Evolutionary conservation across 2,888 invertebrate genomes (phyloP).

Genomic region (Spodoptera picta): DNA sequence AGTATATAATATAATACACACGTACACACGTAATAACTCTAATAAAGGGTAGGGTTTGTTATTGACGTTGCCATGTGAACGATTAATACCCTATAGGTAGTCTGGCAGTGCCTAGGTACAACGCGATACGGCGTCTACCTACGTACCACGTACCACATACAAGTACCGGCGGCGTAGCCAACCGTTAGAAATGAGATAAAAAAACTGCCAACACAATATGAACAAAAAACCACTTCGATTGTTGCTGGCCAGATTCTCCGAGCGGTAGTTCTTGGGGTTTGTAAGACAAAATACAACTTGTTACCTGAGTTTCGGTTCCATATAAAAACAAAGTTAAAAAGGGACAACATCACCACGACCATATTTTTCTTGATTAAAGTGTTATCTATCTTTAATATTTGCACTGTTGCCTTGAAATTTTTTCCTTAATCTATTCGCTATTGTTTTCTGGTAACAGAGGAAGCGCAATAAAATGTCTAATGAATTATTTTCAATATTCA

Average conservation of each 20-base stretch:
- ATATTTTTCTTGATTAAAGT: conserved; percentile 4
- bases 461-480: conserved; percentile 1
- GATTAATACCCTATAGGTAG: conserved; percentile 54
- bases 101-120: conserved; percentile 73
- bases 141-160: conserved; percentile 59
- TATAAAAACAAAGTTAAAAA: conserved; percentile 14
- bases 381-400: conserved; percentile 9
- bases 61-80: conserved; percentile 80
- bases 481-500: no score
- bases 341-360: background rate
- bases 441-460: conserved; percentile 6
- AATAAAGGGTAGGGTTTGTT: conserved; percentile 68
- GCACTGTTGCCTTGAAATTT: conserved; percentile 21
- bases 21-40: conserved; percentile 52
- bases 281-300: conserved; percentile 9
- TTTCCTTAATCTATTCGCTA: conserved; percentile 12
- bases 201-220: conserved; percentile 52
- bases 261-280: conserved; percentile 14
- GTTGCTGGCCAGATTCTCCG: conserved; percentile 38
- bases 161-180: conserved; percentile 67
- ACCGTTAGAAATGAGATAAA: conserved; percentile 73
- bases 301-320: conserved; percentile 29
- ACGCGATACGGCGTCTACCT: conserved; percentile 63
- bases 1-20: no score
- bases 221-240: conserved; percentile 58